These are phyloP conservation scores for Bimastos eiseni DNA, from an alignment of 2,888 invertebrate species.

Conservation along the genomic window DNA sequence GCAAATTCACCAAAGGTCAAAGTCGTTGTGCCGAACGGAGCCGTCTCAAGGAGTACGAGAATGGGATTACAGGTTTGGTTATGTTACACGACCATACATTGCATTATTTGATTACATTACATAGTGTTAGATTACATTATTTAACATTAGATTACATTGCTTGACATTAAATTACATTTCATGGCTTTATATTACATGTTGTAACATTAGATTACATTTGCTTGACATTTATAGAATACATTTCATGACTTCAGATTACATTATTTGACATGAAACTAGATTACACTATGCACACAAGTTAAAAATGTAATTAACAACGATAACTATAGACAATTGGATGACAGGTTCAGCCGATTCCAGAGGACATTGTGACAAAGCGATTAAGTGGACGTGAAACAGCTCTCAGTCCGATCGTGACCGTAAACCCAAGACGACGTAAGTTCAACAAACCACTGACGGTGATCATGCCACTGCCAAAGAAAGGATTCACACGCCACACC, in stretches of 20 bases:
- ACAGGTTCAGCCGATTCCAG: constrained; percentile 94
- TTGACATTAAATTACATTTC: no score
- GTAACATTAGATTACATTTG: no score
- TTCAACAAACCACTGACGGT: constrained; percentile 99
- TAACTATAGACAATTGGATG: no score
- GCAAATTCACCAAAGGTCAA: constrained; percentile 26
- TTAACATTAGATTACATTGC: no score
- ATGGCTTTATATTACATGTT: no score
- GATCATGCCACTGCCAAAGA: constrained; percentile 92
- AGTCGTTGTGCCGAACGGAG: constrained; percentile 58
- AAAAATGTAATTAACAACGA: no score
- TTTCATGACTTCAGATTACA: no score
- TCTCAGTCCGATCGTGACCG: constrained; percentile 97
- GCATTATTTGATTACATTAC: background rate
- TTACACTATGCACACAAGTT: no score
- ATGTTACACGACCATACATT: background rate
- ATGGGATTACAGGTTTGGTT: constrained; percentile 32
- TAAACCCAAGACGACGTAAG: constrained; percentile 95
- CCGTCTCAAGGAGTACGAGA: constrained; percentile 59
- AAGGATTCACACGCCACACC: constrained; percentile 43
- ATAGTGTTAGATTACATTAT: background rate
- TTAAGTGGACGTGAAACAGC: constrained; percentile 92
- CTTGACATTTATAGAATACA: no score
- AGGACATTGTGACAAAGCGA: constrained; percentile 86
- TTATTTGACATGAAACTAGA: no score